phyloP scores from a whole-genome alignment of 2,888 invertebrate genomes.

The Euplexia lucipara region DNA sequence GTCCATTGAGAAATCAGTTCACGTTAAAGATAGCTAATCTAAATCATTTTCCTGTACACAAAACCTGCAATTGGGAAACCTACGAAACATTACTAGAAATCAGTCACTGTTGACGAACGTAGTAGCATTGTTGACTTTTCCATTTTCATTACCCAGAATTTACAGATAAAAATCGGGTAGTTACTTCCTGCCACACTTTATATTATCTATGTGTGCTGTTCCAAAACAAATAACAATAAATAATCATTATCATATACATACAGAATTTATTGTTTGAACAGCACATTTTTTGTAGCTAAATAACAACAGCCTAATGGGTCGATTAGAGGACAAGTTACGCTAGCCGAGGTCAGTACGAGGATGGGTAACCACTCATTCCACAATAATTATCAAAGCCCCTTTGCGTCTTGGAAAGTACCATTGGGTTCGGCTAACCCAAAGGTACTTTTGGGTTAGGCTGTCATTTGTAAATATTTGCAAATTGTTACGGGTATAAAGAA shows the following conservation, averaged over 20 bases:
- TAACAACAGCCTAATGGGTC: too few relatives aligned
- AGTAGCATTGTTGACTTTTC: slow-evolving; percentile 14
- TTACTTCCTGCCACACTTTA: slow-evolving; percentile 21
- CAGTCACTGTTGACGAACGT: slow-evolving; percentile 4
- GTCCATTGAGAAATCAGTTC: background rate
- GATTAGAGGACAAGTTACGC: too few relatives aligned
- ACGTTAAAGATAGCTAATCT: background rate
- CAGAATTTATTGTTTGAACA: too few relatives aligned
- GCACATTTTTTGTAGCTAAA: too few relatives aligned
- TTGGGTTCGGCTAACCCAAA: too few relatives aligned
- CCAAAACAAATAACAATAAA: slow-evolving; percentile 27
- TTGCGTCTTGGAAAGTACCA: too few relatives aligned
- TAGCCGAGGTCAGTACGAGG: too few relatives aligned
- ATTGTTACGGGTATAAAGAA: too few relatives aligned
- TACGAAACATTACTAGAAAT: slow-evolving; percentile 11
- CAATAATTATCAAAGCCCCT: too few relatives aligned
- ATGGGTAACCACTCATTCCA: too few relatives aligned
- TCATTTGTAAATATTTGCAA: too few relatives aligned
- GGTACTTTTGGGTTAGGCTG: too few relatives aligned
- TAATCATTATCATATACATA: slow-evolving; percentile 15
- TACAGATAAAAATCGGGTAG: slow-evolving; percentile 34
- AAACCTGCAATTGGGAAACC: slow-evolving; percentile 8
- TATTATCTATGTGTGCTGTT: slow-evolving; percentile 20
- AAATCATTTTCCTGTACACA: slow-evolving; percentile 9
- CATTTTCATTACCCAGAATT: slow-evolving; percentile 28